Percentiles rank a stretch among this genome's conserved stretches.
These are phyloP conservation scores for Perizoma affinitatum DNA, from an alignment of 2,888 invertebrate species.

Conservation along the genomic window DNA sequence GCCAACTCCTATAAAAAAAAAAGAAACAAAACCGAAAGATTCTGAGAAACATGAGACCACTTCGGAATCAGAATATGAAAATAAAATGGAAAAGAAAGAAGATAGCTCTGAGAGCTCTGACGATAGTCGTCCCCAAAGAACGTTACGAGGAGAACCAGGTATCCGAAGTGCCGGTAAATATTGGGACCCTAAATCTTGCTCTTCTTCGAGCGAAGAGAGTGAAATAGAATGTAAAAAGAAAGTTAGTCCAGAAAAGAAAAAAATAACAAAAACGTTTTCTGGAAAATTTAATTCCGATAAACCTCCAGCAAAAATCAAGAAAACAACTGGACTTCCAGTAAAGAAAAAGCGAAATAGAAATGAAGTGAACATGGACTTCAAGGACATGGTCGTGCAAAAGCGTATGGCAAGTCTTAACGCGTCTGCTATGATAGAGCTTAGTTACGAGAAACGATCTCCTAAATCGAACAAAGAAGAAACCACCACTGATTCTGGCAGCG, in stretches of 20 bases:
- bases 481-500: slow-evolving; percentile 83
- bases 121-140: slow-evolving; percentile 83
- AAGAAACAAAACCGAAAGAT: slow-evolving; percentile 71
- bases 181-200: slow-evolving; percentile 91
- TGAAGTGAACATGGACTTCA: slow-evolving; percentile 90
- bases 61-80: slow-evolving; percentile 80
- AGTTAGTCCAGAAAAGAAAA: slow-evolving; percentile 70
- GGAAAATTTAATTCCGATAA: slow-evolving; percentile 80
- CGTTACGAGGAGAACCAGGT: slow-evolving; percentile 89
- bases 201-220: slow-evolving; percentile 85
- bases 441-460: slow-evolving; percentile 90
- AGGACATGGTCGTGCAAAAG: slow-evolving; percentile 94
- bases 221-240: slow-evolving; percentile 76
- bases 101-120: slow-evolving; percentile 79
- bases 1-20: slow-evolving; percentile 64
- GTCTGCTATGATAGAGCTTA: slow-evolving; percentile 94
- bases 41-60: slow-evolving; percentile 73
- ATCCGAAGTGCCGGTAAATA: slow-evolving; percentile 91
- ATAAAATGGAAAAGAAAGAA: slow-evolving; percentile 68
- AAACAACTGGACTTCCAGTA: slow-evolving; percentile 68
- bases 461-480: slow-evolving; percentile 84
- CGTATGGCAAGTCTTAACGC: slow-evolving; percentile 96
- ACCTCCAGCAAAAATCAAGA: slow-evolving; percentile 75
- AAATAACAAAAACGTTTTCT: slow-evolving; percentile 60
- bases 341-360: slow-evolving; percentile 85